Conservation (phyloP, 1,140 invertebrate genomes). For the Acromyrmex charruanus region DNA sequence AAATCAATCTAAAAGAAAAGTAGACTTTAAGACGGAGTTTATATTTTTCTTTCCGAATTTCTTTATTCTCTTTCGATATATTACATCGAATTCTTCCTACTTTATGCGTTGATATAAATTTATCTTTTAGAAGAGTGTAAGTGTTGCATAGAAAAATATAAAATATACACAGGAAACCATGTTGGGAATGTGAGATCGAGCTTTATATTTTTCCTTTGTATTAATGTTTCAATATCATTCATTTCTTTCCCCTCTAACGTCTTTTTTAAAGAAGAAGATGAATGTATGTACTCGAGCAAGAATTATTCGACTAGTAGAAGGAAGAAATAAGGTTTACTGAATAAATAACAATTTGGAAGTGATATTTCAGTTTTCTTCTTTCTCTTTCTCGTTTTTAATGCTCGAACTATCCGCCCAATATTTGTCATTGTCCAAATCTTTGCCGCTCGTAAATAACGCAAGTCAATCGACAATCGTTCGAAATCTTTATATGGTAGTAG, state of each 20-base stretch:
- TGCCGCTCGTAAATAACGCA: background rate
- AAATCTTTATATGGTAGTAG: background rate
- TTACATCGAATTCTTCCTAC: background rate
- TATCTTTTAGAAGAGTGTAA: conserved; percentile 1
- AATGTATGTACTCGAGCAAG: background rate
- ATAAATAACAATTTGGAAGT: background rate
- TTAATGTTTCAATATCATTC: conserved; percentile 21
- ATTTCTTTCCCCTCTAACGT: background rate
- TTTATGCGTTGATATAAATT: conserved; percentile 8
- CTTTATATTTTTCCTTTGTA: conserved; percentile 12
- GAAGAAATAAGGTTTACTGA: background rate
- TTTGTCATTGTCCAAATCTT: conserved; percentile 35
- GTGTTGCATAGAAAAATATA: background rate
- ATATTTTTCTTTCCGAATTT: background rate
- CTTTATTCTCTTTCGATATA: background rate
- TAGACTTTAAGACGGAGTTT: background rate
- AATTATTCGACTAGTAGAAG: background rate
- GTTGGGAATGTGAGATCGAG: background rate
- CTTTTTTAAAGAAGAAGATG: background rate
- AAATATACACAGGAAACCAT: background rate
- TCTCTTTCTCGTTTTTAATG: conserved; percentile 22
- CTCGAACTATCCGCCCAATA: background rate
- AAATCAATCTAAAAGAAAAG: background rate
- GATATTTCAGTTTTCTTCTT: conserved; percentile 1
- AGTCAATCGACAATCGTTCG: conserved; percentile 24